Conservation (phyloP, 2,113 vertebrate genomes). For the Perccottus glenii region DNA sequence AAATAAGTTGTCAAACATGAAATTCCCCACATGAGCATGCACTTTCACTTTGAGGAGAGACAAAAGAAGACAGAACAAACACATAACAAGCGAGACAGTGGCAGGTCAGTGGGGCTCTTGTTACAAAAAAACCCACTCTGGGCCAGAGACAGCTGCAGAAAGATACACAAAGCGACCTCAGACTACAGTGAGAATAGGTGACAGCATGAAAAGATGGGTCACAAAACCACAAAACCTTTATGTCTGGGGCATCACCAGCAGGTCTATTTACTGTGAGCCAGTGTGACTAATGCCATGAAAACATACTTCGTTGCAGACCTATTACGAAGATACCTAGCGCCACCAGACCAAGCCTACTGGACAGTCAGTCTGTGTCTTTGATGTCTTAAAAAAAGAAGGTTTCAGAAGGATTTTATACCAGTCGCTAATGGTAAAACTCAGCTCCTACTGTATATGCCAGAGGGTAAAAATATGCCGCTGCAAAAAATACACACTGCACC, state of each 20-base stretch:
- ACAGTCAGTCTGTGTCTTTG: slow-evolving; percentile 44
- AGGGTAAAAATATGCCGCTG: neutral
- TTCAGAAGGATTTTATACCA: slow-evolving; percentile 47
- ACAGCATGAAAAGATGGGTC: too few species aligned
- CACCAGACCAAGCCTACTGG: slow-evolving; percentile 19
- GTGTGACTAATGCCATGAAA: slow-evolving; percentile 3
- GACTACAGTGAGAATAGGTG: too few species aligned
- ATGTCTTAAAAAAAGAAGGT: slow-evolving; percentile 42
- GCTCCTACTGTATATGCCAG: slow-evolving; percentile 30
- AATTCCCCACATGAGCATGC: too few species aligned
- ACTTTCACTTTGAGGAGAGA: too few species aligned
- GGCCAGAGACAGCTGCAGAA: too few species aligned
- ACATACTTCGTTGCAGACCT: slow-evolving; percentile 4
- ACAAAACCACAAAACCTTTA: too few species aligned
- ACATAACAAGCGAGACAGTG: too few species aligned
- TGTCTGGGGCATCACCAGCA: neutral
- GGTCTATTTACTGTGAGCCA: neutral
- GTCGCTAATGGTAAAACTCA: slow-evolving; percentile 45
- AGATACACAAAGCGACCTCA: too few species aligned
- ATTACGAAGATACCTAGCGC: neutral
- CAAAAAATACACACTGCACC: slow-evolving; percentile 5
- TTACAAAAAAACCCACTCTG: too few species aligned
- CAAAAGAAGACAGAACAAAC: too few species aligned
- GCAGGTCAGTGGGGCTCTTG: too few species aligned
- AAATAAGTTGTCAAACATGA: too few species aligned